phyloP scores from a whole-genome alignment of 2,888 invertebrate genomes.

The Napeogenes inachia region DNA sequence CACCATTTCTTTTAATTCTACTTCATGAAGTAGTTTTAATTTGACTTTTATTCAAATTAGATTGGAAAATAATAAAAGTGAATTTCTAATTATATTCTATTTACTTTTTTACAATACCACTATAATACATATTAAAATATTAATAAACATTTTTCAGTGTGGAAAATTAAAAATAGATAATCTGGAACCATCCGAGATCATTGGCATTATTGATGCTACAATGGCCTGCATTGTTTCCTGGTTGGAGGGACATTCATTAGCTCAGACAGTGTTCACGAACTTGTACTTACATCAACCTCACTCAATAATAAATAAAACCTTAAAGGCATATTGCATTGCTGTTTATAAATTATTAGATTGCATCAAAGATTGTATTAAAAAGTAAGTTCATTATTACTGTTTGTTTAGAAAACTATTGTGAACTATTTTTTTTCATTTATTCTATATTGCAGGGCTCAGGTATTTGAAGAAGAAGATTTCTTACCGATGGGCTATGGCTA shows the following conservation, averaged over 20 bases:
- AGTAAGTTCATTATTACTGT: slow-evolving; percentile 69
- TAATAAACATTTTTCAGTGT: slow-evolving; percentile 66
- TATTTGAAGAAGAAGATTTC: slow-evolving; percentile 97
- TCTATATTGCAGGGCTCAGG: slow-evolving; percentile 80
- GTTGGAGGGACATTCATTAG: slow-evolving; percentile 97
- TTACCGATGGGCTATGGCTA: slow-evolving; percentile 95
- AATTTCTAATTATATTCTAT: background rate
- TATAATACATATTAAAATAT: background rate
- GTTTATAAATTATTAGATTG: slow-evolving; percentile 93
- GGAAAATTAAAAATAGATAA: slow-evolving; percentile 87
- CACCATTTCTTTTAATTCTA: too few species aligned
- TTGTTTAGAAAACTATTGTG: slow-evolving; percentile 1
- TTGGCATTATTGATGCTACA: slow-evolving; percentile 96
- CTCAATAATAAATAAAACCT: slow-evolving; percentile 86
- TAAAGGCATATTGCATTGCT: slow-evolving; percentile 91
- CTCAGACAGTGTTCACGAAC: slow-evolving; percentile 98
- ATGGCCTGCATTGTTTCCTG: slow-evolving; percentile 96
- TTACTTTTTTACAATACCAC: background rate
- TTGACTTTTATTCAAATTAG: too few species aligned
- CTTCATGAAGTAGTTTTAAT: too few species aligned
- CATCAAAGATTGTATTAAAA: slow-evolving; percentile 91
- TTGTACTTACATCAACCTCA: slow-evolving; percentile 95
- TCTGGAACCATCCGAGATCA: slow-evolving; percentile 86
- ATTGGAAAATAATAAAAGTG: too few species aligned
- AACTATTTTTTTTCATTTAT: too few species aligned